Conservation (phyloP, 2,113 vertebrate genomes). For the Recurvirostra avosetta region DNA sequence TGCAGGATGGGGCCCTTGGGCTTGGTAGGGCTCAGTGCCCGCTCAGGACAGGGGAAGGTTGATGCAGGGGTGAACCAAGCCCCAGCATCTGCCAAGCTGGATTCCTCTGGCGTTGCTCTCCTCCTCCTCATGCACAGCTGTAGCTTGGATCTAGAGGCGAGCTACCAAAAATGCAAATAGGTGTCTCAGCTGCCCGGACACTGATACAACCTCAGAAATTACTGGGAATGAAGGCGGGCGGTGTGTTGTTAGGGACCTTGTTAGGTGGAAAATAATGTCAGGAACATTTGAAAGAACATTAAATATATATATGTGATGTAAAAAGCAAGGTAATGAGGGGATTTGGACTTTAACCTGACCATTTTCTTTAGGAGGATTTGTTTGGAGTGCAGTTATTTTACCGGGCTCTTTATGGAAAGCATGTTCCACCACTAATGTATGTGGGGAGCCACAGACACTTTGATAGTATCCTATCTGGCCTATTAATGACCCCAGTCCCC, state of each 20-base stretch:
- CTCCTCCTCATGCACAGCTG: neutral
- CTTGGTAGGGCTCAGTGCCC: fast-evolving
- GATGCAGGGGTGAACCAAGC: neutral
- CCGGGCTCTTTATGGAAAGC: neutral
- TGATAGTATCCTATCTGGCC: neutral
- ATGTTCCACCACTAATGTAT: neutral
- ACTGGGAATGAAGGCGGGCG: fast-evolving
- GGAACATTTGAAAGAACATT: neutral
- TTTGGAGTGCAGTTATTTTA: neutral
- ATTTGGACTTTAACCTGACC: neutral
- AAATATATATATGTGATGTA: neutral
- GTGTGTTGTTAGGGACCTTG: neutral
- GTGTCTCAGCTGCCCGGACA: neutral
- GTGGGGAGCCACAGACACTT: neutral
- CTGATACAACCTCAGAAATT: neutral
- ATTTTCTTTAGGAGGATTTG: neutral
- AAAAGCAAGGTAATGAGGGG: neutral
- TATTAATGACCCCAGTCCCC: neutral
- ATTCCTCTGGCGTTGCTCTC: neutral
- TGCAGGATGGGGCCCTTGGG: fast-evolving
- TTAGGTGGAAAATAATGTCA: neutral
- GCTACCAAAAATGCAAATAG: neutral
- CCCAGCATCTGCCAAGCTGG: neutral
- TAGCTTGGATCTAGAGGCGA: neutral
- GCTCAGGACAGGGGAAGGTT: neutral